These are phyloP conservation scores for Kuschelorhynchus macadamiae DNA, from an alignment of 2,888 invertebrate species.

Conservation along the genomic window DNA sequence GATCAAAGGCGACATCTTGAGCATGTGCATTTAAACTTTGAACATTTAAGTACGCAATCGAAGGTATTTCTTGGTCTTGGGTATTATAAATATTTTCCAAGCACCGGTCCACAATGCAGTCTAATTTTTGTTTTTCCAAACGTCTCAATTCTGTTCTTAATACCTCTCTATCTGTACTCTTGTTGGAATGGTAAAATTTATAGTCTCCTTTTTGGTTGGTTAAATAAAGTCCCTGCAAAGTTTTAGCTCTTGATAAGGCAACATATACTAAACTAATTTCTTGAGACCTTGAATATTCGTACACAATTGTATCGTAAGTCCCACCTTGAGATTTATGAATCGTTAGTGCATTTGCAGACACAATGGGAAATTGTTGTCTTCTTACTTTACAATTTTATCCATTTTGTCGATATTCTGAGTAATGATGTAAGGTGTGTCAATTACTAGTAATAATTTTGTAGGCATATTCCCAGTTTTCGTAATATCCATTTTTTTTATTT, in stretches of 20 bases:
- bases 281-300: conserved; percentile 48
- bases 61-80: too few species aligned
- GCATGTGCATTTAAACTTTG: too few species aligned
- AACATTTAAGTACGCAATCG: too few species aligned
- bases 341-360: conserved; percentile 54
- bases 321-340: conserved; percentile 58
- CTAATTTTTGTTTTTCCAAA: not conserved
- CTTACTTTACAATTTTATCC: conserved; percentile 13
- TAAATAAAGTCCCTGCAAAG: conserved; percentile 22
- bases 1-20: too few species aligned
- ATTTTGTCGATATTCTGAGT: conserved; percentile 18
- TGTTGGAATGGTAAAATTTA: conserved; percentile 28
- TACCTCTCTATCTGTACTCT: conserved; percentile 20
- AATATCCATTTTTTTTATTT: not conserved
- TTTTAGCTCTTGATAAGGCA: conserved; percentile 50
- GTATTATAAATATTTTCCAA: too few species aligned
- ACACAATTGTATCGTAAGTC: conserved; percentile 54
- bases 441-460: conserved; percentile 3
- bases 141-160: conserved; percentile 11
- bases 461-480: conserved; percentile 14
- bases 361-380: conserved; percentile 45
- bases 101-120: too few species aligned
- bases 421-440: conserved; percentile 9
- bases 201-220: conserved; percentile 25
- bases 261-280: conserved; percentile 52